A percentile compares a stretch with the other conserved stretches of the same genome.
phyloP scores from a whole-genome alignment of 2,113 vertebrate genomes.

The Corapipo altera region DNA sequence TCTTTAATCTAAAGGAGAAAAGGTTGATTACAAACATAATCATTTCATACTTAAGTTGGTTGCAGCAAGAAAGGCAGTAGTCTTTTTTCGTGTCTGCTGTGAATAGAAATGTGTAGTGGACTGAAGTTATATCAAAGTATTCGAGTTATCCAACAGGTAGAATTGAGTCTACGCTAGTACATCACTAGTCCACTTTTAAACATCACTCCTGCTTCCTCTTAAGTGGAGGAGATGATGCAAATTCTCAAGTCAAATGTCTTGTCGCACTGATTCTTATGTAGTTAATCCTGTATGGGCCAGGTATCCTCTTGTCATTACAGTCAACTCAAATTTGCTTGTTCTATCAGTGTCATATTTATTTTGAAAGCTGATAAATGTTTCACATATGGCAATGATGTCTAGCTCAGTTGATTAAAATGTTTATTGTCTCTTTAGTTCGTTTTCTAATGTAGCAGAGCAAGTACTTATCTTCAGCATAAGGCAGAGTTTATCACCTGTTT shows the following conservation, averaged over 20 bases:
- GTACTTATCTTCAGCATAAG: not conserved
- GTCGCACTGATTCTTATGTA: not conserved
- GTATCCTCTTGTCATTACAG: not conserved
- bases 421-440: not conserved
- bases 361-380: not conserved
- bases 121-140: not conserved
- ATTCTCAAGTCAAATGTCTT: not conserved
- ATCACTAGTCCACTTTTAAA: not conserved
- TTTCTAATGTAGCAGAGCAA: not conserved
- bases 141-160: not conserved
- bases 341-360: not conserved
- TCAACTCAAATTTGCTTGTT: not conserved
- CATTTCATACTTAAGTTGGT: not conserved
- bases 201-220: not conserved
- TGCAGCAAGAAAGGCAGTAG: not conserved
- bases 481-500: not conserved
- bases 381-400: not conserved
- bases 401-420: not conserved
- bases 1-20: conserved; percentile 52
- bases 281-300: not conserved
- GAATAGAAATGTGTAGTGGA: not conserved
- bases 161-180: not conserved
- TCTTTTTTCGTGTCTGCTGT: not conserved
- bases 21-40: not conserved
- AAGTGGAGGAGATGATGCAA: not conserved